Conservation (phyloP, 2,113 vertebrate species). For the Lipophrys pholis region DNA sequence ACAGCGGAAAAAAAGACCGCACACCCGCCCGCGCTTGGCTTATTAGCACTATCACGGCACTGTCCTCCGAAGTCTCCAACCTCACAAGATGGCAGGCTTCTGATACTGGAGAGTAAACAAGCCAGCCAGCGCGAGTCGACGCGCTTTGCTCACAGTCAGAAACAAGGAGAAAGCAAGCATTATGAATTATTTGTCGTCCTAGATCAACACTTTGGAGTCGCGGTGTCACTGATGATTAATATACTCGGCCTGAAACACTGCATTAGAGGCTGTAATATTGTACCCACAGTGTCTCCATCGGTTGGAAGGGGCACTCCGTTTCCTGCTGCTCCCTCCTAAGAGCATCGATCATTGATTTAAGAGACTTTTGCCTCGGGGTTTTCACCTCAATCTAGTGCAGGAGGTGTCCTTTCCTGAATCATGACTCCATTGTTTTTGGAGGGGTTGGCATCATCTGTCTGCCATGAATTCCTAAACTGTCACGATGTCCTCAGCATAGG, state of each 20-base stretch:
- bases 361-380: slow-evolving; percentile 8
- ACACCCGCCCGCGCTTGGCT: background rate
- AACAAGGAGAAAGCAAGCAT: slow-evolving; percentile 1
- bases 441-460: slow-evolving; percentile 11
- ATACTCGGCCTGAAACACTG: background rate
- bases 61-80: slow-evolving; percentile 4
- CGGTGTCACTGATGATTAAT: slow-evolving; percentile 30
- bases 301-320: slow-evolving; percentile 30
- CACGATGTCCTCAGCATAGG: slow-evolving; percentile 15
- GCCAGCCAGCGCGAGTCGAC: background rate
- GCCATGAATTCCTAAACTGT: slow-evolving; percentile 19
- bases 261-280: slow-evolving; percentile 23
- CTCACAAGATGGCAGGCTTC: slow-evolving; percentile 23
- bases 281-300: slow-evolving; percentile 18
- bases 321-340: slow-evolving; percentile 6
- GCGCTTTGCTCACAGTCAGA: slow-evolving; percentile 9
- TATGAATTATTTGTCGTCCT: slow-evolving; percentile 31
- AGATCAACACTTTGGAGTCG: slow-evolving; percentile 22
- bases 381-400: slow-evolving; percentile 31
- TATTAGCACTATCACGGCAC: background rate
- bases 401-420: slow-evolving; percentile 24
- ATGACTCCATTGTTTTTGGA: slow-evolving; percentile 1
- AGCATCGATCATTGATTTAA: slow-evolving; percentile 46
- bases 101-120: slow-evolving; percentile 29
- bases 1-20: slow-evolving; percentile 2